Evolutionary conservation across 2,888 invertebrate genomes (phyloP).

Genomic region (Amiota mariae): DNA sequence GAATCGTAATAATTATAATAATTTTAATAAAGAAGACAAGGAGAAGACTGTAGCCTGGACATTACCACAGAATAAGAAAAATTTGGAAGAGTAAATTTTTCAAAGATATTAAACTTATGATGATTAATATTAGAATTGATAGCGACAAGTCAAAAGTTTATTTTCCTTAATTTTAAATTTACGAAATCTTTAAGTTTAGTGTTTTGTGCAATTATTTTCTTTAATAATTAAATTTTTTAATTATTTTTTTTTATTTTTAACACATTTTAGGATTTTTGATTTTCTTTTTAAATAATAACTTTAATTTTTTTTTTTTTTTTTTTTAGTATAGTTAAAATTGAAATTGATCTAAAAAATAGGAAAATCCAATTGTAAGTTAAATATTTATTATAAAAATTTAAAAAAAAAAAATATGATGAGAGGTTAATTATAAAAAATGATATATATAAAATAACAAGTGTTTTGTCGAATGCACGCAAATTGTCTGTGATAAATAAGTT

Average conservation of each 20-base stretch:
- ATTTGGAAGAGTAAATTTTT: conserved; percentile 35
- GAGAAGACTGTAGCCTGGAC: conserved; percentile 68
- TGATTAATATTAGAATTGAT: too few relatives aligned
- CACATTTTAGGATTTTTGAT: background rate
- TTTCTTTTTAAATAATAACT: background rate
- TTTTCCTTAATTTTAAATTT: too few relatives aligned
- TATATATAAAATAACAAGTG: conserved; percentile 44
- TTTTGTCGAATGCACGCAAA: conserved; percentile 61
- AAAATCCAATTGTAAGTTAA: too few relatives aligned
- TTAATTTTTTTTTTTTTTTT: too few relatives aligned
- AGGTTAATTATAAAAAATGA: conserved; percentile 38
- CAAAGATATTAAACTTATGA: too few relatives aligned
- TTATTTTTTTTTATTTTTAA: background rate
- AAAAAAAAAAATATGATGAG: background rate
- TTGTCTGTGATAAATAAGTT: conserved; percentile 62
- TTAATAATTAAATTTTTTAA: background rate
- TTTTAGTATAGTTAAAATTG: too few relatives aligned
- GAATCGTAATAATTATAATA: conserved; percentile 58
- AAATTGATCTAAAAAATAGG: too few relatives aligned
- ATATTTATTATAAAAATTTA: background rate
- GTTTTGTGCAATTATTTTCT: too few relatives aligned
- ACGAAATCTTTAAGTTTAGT: too few relatives aligned
- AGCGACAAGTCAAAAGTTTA: too few relatives aligned
- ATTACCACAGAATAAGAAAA: conserved; percentile 46
- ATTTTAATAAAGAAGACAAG: conserved; percentile 52